A percentile compares a stretch with the other conserved stretches of the same genome.
phyloP scores from a whole-genome alignment of 1,140 invertebrate species.

The Hyphantria cunea region DNA sequence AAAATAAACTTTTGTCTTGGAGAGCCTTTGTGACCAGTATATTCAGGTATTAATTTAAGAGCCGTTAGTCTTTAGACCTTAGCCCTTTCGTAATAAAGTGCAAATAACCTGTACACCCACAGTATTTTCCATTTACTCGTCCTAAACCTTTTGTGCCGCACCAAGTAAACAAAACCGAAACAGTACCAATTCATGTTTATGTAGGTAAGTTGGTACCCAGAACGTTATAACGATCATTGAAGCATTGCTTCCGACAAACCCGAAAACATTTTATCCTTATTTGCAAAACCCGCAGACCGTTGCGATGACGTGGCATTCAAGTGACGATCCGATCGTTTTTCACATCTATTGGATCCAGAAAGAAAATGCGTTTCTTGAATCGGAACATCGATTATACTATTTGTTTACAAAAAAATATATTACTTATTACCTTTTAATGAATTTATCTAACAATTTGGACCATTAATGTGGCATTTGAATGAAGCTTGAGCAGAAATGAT shows the following conservation, averaged over 20 bases:
- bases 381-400: slow-evolving; percentile 1
- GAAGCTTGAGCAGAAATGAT: too few relatives aligned
- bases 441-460: too few relatives aligned
- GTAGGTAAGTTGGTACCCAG: slow-evolving; percentile 6
- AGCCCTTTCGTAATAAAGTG: not conserved
- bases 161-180: slow-evolving; percentile 14
- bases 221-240: slow-evolving; percentile 25
- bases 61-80: not conserved
- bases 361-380: slow-evolving; percentile 1
- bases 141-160: not conserved
- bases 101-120: not conserved
- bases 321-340: slow-evolving; percentile 33
- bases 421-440: too few relatives aligned
- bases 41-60: not conserved
- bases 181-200: slow-evolving; percentile 22
- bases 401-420: slow-evolving; percentile 1
- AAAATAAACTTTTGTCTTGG: too few relatives aligned
- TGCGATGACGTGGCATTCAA: slow-evolving; percentile 29
- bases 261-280: slow-evolving; percentile 28
- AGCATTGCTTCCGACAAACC: slow-evolving; percentile 12
- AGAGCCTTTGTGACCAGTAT: not conserved
- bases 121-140: not conserved
- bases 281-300: slow-evolving; percentile 22
- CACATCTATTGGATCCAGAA: slow-evolving; percentile 15
- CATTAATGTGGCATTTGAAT: too few relatives aligned